Evolutionary conservation across 2,113 vertebrate genomes (phyloP).

Genomic region (Thymallus thymallus): DNA sequence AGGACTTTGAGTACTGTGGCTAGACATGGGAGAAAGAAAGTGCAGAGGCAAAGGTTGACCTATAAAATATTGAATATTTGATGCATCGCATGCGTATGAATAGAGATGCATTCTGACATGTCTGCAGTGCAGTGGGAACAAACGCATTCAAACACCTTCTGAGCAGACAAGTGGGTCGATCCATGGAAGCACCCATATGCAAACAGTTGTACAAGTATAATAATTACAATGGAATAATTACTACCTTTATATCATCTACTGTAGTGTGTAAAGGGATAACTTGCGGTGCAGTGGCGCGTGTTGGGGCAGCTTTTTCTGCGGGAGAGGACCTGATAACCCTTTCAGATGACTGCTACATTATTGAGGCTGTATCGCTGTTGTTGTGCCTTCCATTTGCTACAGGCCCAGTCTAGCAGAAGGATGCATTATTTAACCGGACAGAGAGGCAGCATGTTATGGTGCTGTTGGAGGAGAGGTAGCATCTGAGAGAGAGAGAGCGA

Average conservation of each 20-base stretch:
- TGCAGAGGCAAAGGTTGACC: background rate
- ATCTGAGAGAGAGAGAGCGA: too few relatives aligned
- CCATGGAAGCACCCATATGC: too few relatives aligned
- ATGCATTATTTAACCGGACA: slow-evolving; percentile 61
- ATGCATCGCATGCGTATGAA: too few relatives aligned
- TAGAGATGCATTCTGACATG: background rate
- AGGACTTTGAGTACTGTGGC: background rate
- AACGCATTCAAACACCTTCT: too few relatives aligned
- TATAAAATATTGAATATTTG: background rate
- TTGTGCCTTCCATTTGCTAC: slow-evolving; percentile 30
- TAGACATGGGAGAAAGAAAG: background rate
- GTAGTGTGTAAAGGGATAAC: background rate
- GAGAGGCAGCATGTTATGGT: too few relatives aligned
- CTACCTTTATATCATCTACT: too few relatives aligned
- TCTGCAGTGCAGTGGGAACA: too few relatives aligned
- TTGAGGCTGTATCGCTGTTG: slow-evolving; percentile 43
- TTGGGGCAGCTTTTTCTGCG: slow-evolving; percentile 12
- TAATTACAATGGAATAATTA: too few relatives aligned
- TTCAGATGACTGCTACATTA: slow-evolving; percentile 56
- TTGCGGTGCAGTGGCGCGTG: background rate
- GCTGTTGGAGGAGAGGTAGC: background rate
- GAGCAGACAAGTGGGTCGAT: too few relatives aligned
- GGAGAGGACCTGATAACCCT: slow-evolving; percentile 21
- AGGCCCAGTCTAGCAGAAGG: slow-evolving; percentile 5
- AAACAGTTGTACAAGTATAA: too few relatives aligned